Evolutionary conservation across 2,113 vertebrate species (phyloP).

Genomic region (Pteruthius melanotis): DNA sequence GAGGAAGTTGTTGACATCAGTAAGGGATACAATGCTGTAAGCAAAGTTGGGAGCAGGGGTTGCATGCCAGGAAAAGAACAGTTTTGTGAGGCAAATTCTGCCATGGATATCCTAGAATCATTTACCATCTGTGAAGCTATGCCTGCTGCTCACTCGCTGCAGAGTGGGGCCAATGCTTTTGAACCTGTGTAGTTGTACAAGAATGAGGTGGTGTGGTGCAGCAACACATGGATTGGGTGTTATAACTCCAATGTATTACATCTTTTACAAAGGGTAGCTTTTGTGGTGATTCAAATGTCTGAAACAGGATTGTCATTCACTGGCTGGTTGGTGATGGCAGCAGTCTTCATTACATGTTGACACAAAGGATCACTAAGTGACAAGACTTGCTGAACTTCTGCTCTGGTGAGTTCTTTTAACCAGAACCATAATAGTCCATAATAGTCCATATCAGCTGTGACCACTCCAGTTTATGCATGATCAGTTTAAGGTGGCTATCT

Average conservation of each 20-base stretch:
- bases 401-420: neutral
- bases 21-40: neutral
- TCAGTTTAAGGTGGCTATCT: neutral
- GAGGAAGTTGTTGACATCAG: neutral
- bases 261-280: neutral
- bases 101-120: neutral
- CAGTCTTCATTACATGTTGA: accelerated
- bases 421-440: too few relatives aligned
- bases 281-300: neutral
- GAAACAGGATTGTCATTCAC: neutral
- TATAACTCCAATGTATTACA: neutral
- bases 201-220: neutral
- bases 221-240: neutral
- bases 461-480: neutral
- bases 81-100: neutral
- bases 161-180: neutral
- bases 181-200: neutral
- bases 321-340: neutral
- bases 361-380: neutral
- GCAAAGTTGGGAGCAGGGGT: neutral
- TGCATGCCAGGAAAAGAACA: neutral
- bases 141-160: neutral
- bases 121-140: neutral
- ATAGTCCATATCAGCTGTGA: neutral
- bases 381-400: neutral